phyloP scores from a whole-genome alignment of 2,797 vertebrate genomes.

The Ctenosaura bakeri region DNA sequence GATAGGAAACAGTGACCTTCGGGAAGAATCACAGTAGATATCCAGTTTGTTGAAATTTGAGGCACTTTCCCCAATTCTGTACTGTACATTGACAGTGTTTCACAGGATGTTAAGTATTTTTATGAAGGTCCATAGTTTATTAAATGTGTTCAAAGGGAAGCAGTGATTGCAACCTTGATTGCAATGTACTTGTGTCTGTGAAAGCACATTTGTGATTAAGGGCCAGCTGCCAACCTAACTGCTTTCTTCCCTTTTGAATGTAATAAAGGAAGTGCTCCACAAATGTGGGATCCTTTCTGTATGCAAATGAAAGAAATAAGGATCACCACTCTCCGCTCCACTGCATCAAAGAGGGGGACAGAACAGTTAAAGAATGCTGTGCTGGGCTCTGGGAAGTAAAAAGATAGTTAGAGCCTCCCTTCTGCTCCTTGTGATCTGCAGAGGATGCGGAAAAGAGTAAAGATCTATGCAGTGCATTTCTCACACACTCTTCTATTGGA shows the following conservation, averaged over 20 bases:
- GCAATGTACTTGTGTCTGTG: background rate
- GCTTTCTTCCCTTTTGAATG: background rate
- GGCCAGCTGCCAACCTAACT: background rate
- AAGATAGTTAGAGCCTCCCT: background rate
- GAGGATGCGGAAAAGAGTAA: background rate
- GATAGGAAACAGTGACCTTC: constrained; percentile 23
- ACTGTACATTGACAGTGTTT: constrained; percentile 31
- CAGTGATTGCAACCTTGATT: background rate
- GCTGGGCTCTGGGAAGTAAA: background rate
- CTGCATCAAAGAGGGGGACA: background rate
- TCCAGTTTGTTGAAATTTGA: background rate
- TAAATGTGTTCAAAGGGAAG: constrained; percentile 1
- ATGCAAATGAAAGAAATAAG: constrained; percentile 2
- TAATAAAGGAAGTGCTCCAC: background rate
- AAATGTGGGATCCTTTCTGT: background rate
- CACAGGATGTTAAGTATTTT: background rate
- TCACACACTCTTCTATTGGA: background rate
- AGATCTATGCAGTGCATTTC: background rate
- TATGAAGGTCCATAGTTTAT: background rate
- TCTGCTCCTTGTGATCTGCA: background rate
- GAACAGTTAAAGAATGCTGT: background rate
- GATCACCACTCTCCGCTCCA: background rate
- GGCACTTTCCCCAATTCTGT: constrained; percentile 26
- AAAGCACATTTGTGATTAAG: background rate
- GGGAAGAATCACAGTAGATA: constrained; percentile 52